Percentiles rank a stretch among this genome's conserved stretches.
phyloP scores from a whole-genome alignment of 2,113 vertebrate genomes.

The Apodemus speciosus region DNA sequence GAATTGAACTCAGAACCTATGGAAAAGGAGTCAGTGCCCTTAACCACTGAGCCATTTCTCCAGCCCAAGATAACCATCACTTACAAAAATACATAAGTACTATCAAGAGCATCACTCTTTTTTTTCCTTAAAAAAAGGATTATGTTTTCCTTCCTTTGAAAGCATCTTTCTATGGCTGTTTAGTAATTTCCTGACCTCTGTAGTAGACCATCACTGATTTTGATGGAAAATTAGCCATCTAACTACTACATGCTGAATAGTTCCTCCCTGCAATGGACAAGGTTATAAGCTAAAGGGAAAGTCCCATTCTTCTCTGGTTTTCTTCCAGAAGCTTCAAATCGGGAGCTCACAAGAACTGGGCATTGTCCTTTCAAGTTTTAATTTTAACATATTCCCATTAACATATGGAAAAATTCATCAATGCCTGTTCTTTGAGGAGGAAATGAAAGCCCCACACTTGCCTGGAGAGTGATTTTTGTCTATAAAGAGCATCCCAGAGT shows the following conservation, averaged over 20 bases:
- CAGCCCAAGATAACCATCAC: neutral
- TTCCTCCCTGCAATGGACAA: neutral
- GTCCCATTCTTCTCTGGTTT: conserved; percentile 15
- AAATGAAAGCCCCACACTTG: neutral
- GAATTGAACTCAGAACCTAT: too few species aligned
- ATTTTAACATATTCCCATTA: neutral
- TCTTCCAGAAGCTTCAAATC: neutral
- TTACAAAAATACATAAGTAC: conserved; percentile 24
- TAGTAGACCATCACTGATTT: neutral
- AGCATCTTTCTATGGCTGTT: neutral
- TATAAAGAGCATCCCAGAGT: neutral
- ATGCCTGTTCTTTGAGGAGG: conserved; percentile 17
- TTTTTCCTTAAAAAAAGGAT: neutral
- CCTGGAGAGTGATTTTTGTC: conserved; percentile 2
- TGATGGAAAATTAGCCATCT: neutral
- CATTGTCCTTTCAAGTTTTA: conserved; percentile 30
- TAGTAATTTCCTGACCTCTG: neutral
- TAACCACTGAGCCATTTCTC: too few species aligned
- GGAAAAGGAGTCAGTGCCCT: too few species aligned
- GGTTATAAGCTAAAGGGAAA: conserved; percentile 2
- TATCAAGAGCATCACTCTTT: neutral
- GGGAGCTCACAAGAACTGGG: neutral
- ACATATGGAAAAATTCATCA: conserved; percentile 5
- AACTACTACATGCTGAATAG: neutral
- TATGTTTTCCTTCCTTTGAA: neutral